Evolutionary conservation across 2,113 vertebrate species (phyloP), one percentile per base, ranked within the genome.

Genomic region (Hydrochoerus hydrochaeris): DNA sequence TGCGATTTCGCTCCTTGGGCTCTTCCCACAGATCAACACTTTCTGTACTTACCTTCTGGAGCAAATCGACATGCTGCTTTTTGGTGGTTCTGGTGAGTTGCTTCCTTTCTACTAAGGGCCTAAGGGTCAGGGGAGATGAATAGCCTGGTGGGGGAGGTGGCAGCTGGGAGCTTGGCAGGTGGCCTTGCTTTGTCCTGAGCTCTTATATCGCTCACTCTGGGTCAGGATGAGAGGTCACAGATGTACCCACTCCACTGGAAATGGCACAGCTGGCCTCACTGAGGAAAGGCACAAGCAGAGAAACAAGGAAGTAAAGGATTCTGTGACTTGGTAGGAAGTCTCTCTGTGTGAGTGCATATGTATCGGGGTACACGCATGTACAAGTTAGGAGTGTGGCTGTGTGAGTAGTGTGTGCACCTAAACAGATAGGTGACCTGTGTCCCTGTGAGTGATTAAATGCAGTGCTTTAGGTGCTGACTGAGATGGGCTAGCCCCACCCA

Each of bases 11-110:
- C 99, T 99, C 81, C 98, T 99, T 38, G 99, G 99, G 57, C 99
- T 99, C 97, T 99, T 99, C 96, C 99, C 99, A 65, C 99, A 99
- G 98, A 99, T 99, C 98, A 99, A 99, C 98, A 99, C 99, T 60
- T 99, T 99, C 97, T 98, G 98, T 95, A 99, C 99, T 80, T 99
- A 99, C 97, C 98, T 99, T 95, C 97, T 99, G 98, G 99, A 99
- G 96, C 99, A 99, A 98, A 98, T 99, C 11, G 99, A 99, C 98
- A 99, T 99, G 98, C 98, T 99, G 97, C 92, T 99, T 85, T 99
- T 99, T 90, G 99, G 99, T 19, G 99, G 99, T 75, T 99, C 99
- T 97, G 99, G 99, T 99, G 97, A 97, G 99, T 98, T 82, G 0
- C 19, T 12, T 85, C 19, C 46, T 75, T 30, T 54, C 28, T 30